Base-by-base conservation (phyloP, 2,113 vertebrate genomes). In the Pelecanus crispus region DNA sequence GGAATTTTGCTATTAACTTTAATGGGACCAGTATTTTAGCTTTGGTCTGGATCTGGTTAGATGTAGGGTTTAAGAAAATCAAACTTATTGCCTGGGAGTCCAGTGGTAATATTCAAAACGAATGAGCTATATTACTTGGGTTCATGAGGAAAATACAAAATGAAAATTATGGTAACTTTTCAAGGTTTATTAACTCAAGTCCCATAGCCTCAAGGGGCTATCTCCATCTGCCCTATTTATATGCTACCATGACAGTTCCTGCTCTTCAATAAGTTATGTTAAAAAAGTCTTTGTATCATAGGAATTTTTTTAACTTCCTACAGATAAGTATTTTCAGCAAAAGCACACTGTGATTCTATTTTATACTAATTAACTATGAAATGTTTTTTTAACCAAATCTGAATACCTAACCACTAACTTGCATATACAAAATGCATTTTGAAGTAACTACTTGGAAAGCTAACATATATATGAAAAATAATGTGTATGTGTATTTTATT, bases 121-220 rank as follows among this genome's bases (percentile, higher is more conserved):
- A 97, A 95, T 90, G 93, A 92, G 88, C 42, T 96, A 24, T 81
- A 92, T 94, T 96, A 93, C 89, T 95, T 86, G 71, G 19, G 67
- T 95, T 97, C 89, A 91, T 80, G 81, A 96, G 81, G 94, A 96
- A 97, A 96, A 97, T 86, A 90, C 89, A 95, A 86, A 94, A 92
- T 11, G 81, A 92, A 97, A 95, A 95, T 94, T 81, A 93, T 87
- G 66, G 87, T 91, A 97, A 95, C 93, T 95, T 95, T 73, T 95
- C 94, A 95, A 97, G 91, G 87, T 97, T 97, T 96, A 96, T 97
- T 97, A 97, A 95, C 92, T 96, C 91, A 92, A 96, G 92, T 90
- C 70, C 91, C 74, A 77, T 36, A 88, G 94, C 95, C 94, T 92
- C 47, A 0, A 90, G 95, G 89, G 84, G 89, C 77, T 92, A 81